Evolutionary conservation across 2,888 invertebrate species (phyloP), one percentile per base, ranked within the genome.

Genomic region (Meteorus colon): DNA sequence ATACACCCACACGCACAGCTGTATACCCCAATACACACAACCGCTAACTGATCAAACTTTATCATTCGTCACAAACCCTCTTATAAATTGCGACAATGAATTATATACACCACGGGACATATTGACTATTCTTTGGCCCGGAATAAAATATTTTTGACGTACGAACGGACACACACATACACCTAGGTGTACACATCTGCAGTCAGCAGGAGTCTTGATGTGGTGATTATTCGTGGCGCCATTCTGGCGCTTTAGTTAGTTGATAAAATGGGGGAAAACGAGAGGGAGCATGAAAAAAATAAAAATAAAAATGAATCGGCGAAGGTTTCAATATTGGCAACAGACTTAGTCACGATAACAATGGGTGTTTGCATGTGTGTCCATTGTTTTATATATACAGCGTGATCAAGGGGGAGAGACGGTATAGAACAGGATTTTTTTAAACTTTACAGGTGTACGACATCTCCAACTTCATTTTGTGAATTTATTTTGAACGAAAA

Each of bases 151-250:
- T 41, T 12, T 41, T 41, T 41, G 41, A 41, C 41, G 6, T 41
- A 41, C 12, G 8, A 8, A 12, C 41, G 41, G 8, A 12, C 41
- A 41, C 41, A 41, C 41, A 41, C 1, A 12, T 10, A 41, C 41
- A 12, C 12, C 2, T 41, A 41, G 2, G 1, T 27, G 1, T 66
- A 45, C 34, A 16, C 24, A 12, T 16, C 24, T 19, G 19, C 0
- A 67, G 27, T 37, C 34, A n/a, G 19, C 41, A 6, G n/a, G 16
- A 67, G 19, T 24, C 19, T 19, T 0, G 31, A 55, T 4, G 55
- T 55, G 55, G 19, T 19, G 55, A 55, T 55, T 55, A 55, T 55
- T 55, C 55, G 19, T 19, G 55, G 55, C 55, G 55, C 55, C 55
- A 55, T 19, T 55, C 19, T 4, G 55, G 8, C 10, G 19, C 19